Base-by-base conservation (phyloP, 2,888 invertebrate genomes). In the Rotaria socialis region DNA sequence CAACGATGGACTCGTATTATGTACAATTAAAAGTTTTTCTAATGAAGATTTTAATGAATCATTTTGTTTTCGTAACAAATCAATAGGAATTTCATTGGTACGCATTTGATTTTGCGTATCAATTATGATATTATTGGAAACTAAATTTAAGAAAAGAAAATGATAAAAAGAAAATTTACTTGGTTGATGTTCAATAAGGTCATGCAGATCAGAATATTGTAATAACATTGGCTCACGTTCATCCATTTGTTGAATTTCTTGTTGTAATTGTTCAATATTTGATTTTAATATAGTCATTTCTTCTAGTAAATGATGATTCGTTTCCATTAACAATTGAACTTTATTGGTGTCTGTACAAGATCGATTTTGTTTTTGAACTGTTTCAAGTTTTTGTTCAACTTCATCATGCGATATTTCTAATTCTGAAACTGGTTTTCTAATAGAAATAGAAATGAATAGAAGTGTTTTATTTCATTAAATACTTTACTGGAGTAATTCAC, bases 31-130 rank as follows among this genome's bases (percentile, higher is more conserved):
- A 4, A 80, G 43, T 47, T 80, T 80, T 24, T 80, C 80, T 47
- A 86, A 35, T 27, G 86, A 75, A 8, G 10, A n/a, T 80, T 89
- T 84, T 41, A 90, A 88, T 0, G 88, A 88, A 84, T 89, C 88
- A 88, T 90, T 91, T 88, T 91, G 90, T 50, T 90, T 89, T 87
- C 90, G 90, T 47, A 91, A 88, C 5, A 91, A 87, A 67, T 89
- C 88, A 24, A 91, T 90, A 50, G 91, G 88, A 27, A 90, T 85
- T 52, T 87, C 87, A 88, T 91, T 91, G 56, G 91, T 90, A 87
- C 89, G 89, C n/a, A 91, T 89, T 88, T 91, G 91, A 86, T 90
- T 90, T 87, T 90, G 89, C 91, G 91, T 91, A 88, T 91, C 91
- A 11, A 88, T 56, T n/a, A 89, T 88, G 35, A 91, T 89, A 87